These are phyloP conservation scores for Omphaloscelis lunosa DNA, from an alignment of 2,888 invertebrate genomes.

Conservation along the genomic window DNA sequence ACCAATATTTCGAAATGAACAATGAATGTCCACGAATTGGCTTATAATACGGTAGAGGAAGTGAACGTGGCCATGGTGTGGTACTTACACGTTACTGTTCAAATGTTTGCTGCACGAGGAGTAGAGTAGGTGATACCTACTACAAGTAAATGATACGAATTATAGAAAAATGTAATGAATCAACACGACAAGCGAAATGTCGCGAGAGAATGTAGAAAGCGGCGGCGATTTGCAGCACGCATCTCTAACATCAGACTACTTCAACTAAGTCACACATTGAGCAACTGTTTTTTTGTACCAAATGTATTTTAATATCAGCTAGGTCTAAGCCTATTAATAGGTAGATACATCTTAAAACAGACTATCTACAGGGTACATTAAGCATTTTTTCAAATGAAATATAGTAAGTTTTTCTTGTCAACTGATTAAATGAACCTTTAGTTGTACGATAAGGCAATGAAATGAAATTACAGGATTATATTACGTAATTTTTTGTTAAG, in stretches of 20 bases:
- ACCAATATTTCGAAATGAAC: conserved; percentile 6
- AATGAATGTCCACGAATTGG: conserved; percentile 35
- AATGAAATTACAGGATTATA: neutral
- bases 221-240: conserved; percentile 45
- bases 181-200: conserved; percentile 45
- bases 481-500: no score
- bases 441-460: no score
- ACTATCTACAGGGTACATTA: neutral
- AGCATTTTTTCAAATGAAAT: no score
- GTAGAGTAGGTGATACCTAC: neutral
- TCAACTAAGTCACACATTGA: conserved; percentile 3
- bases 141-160: conserved; percentile 41
- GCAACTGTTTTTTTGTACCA: neutral
- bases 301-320: neutral
- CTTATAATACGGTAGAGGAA: conserved; percentile 70
- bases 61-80: conserved; percentile 77
- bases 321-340: neutral
- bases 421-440: neutral
- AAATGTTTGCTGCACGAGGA: conserved; percentile 42
- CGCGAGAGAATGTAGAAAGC: conserved; percentile 62
- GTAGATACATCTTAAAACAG: neutral
- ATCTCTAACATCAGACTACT: conserved; percentile 25
- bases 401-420: neutral
- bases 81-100: conserved; percentile 27
- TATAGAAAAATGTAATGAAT: conserved; percentile 58